Evolutionary conservation across 2,888 invertebrate species (phyloP).

Genomic region (Protophormia terraenovae): DNA sequence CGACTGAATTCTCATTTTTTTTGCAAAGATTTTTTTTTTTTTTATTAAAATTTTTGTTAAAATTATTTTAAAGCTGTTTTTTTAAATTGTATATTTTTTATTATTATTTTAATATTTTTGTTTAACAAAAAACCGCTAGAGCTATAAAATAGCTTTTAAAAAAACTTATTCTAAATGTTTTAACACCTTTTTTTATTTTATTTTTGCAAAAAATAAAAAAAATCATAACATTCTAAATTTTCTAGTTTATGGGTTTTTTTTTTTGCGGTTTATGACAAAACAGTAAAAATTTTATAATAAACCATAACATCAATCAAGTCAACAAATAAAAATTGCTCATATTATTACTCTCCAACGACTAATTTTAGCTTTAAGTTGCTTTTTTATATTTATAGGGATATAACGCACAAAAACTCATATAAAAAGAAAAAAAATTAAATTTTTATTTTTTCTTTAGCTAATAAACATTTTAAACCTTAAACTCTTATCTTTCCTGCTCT

Average conservation of each 20-base stretch:
- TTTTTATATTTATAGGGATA: neutral
- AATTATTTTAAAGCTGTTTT: neutral
- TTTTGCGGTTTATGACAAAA: conserved; percentile 44
- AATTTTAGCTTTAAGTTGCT: conserved; percentile 3
- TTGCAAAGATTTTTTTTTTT: too few species aligned
- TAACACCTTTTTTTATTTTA: conserved; percentile 47
- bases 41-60: neutral
- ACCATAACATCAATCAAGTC: conserved; percentile 55
- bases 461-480: conserved; percentile 2
- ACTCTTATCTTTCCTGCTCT: neutral
- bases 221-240: neutral
- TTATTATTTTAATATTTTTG: neutral
- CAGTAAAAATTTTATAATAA: conserved; percentile 44
- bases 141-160: neutral
- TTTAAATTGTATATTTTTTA: neutral
- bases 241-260: conserved; percentile 9
- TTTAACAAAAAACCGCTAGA: neutral
- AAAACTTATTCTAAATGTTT: conserved; percentile 52
- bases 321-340: conserved; percentile 39
- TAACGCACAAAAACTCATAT: neutral
- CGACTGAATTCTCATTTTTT: too few species aligned
- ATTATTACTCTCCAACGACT: conserved; percentile 29
- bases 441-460: too few species aligned
- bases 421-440: too few species aligned
- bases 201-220: neutral